Conservation (phyloP, 30 jellyfish, hydroid and myxozoan species). For the Hydractinia symbiolongicarpus region DNA sequence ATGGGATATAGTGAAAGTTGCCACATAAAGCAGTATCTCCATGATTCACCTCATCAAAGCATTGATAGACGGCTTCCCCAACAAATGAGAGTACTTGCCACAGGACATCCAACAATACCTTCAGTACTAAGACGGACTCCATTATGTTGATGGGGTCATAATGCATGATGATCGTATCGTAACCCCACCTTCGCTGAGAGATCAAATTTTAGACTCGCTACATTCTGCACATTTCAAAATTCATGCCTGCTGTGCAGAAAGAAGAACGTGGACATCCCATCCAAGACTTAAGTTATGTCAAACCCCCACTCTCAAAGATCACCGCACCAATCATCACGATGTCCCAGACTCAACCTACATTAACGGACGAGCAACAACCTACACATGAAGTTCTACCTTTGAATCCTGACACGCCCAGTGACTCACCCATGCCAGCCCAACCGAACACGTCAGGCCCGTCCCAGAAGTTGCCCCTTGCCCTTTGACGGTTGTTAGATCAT, state of each 20-base stretch:
- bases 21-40: slow-evolving; percentile 12
- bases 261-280: no score
- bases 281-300: not conserved
- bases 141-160: slow-evolving; percentile 20
- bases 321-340: not conserved
- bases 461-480: no score
- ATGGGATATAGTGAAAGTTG: slow-evolving; percentile 17
- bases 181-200: slow-evolving; percentile 37
- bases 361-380: not conserved
- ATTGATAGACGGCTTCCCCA: slow-evolving; percentile 17
- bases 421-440: not conserved
- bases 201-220: slow-evolving; percentile 5
- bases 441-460: not conserved
- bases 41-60: slow-evolving; percentile 18
- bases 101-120: slow-evolving; percentile 18
- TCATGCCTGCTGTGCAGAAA: not conserved
- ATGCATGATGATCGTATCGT: slow-evolving; percentile 10
- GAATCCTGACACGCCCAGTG: not conserved
- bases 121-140: not conserved
- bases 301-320: not conserved
- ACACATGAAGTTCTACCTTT: not conserved
- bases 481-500: no score
- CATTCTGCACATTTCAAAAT: slow-evolving; percentile 36
- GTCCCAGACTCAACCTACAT: not conserved
- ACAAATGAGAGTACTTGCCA: slow-evolving; percentile 13